phyloP scores from a whole-genome alignment of 2,113 vertebrate genomes.

The Rattus rattus region DNA sequence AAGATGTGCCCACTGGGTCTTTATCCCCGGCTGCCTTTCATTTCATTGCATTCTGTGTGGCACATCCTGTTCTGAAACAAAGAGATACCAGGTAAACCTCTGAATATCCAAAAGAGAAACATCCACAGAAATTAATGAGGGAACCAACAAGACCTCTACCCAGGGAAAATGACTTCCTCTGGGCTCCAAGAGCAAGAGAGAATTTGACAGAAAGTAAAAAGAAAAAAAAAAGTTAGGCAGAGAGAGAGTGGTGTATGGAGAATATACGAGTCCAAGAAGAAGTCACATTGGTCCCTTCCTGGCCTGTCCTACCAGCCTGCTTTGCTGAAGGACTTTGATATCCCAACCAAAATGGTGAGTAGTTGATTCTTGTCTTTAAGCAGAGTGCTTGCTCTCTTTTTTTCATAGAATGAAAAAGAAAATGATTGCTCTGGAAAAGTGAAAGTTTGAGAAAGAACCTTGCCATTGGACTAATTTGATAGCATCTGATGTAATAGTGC shows the following conservation, averaged over 20 bases:
- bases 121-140: background rate
- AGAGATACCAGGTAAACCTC: background rate
- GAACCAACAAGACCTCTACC: background rate
- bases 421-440: background rate
- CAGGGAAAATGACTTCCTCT: background rate
- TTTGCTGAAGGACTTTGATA: background rate
- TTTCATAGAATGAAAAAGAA: background rate
- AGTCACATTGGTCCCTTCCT: background rate
- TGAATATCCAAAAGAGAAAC: background rate
- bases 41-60: background rate
- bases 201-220: background rate
- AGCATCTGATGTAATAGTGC: background rate
- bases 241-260: background rate
- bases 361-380: background rate
- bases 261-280: background rate
- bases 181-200: background rate
- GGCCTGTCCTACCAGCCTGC: background rate
- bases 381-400: background rate
- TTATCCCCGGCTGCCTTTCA: background rate
- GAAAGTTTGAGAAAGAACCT: slow-evolving; percentile 7
- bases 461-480: background rate
- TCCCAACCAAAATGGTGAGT: background rate
- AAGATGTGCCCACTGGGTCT: background rate
- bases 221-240: background rate
- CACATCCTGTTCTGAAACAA: background rate